These are phyloP conservation scores for Irena cyanogastra DNA, from an alignment of 2,113 vertebrate genomes.

Conservation along the genomic window DNA sequence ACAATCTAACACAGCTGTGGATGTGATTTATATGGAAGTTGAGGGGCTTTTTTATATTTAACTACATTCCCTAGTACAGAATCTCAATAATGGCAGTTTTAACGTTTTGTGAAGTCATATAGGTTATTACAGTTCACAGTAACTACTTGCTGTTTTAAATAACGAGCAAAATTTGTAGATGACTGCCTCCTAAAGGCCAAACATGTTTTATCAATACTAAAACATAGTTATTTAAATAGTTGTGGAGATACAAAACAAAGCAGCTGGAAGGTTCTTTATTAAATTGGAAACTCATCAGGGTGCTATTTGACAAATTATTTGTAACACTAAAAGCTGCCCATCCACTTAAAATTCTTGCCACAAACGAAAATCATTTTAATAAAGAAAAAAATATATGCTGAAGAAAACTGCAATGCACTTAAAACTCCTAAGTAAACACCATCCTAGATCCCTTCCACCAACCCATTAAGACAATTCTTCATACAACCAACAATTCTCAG, in stretches of 20 bases:
- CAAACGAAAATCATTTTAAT: neutral
- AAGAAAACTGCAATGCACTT: neutral
- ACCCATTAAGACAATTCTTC: neutral
- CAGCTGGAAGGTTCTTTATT: neutral
- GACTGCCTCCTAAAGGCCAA: constrained; percentile 26
- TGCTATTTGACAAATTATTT: neutral
- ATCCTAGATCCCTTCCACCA: neutral
- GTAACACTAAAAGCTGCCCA: neutral
- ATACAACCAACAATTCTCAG: neutral
- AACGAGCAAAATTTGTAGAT: neutral
- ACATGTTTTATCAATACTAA: neutral
- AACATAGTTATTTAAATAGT: neutral
- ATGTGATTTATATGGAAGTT: neutral
- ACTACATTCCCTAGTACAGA: neutral
- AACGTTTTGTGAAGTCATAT: neutral
- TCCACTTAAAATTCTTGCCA: neutral
- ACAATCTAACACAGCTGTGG: neutral
- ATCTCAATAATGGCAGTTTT: neutral
- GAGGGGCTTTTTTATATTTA: neutral
- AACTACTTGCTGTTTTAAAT: neutral
- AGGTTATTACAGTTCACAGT: neutral
- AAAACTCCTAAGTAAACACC: neutral
- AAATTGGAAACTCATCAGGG: neutral
- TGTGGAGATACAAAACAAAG: neutral
- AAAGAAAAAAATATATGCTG: neutral